Percentiles rank a stretch among this genome's conserved stretches.
Conservation (phyloP, 2,888 invertebrate species). For the Colostygia pectinataria region DNA sequence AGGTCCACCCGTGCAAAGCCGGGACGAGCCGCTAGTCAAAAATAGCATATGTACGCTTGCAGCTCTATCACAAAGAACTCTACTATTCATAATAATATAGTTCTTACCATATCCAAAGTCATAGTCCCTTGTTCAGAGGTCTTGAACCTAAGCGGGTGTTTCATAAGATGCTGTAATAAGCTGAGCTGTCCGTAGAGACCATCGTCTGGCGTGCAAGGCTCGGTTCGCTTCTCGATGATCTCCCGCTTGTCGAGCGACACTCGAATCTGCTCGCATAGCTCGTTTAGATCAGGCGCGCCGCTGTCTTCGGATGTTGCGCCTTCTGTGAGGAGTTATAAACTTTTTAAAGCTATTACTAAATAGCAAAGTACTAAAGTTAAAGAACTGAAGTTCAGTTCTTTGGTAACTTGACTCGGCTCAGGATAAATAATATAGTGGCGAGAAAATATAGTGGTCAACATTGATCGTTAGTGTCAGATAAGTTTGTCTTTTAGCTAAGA, state of each 20-base stretch:
- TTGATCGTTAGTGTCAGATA: too few relatives aligned
- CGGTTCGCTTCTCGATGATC: slow-evolving; percentile 91
- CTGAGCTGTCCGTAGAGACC: slow-evolving; percentile 94
- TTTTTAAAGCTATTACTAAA: too few relatives aligned
- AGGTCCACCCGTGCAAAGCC: too few relatives aligned
- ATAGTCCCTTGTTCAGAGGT: slow-evolving; percentile 88
- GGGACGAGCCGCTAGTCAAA: too few relatives aligned
- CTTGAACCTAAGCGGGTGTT: slow-evolving; percentile 94
- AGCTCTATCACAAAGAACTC: too few relatives aligned
- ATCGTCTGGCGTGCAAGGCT: slow-evolving; percentile 93
- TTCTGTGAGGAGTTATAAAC: slow-evolving; percentile 43
- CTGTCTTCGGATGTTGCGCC: slow-evolving; percentile 76
- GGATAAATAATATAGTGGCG: too few relatives aligned
- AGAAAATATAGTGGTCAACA: too few relatives aligned
- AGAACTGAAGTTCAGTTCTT: too few relatives aligned
- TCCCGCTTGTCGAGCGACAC: slow-evolving; percentile 90
- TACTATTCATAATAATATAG: background rate
- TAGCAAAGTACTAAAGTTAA: too few relatives aligned
- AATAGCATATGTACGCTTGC: too few relatives aligned
- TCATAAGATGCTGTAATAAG: slow-evolving; percentile 92
- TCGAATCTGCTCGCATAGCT: slow-evolving; percentile 88
- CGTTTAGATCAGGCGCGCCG: slow-evolving; percentile 85
- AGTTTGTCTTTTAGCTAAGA: too few relatives aligned
- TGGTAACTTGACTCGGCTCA: too few relatives aligned
- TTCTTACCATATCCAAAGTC: slow-evolving; percentile 83